phyloP scores from a whole-genome alignment of 2,113 vertebrate genomes.

The Echinops telfairi region DNA sequence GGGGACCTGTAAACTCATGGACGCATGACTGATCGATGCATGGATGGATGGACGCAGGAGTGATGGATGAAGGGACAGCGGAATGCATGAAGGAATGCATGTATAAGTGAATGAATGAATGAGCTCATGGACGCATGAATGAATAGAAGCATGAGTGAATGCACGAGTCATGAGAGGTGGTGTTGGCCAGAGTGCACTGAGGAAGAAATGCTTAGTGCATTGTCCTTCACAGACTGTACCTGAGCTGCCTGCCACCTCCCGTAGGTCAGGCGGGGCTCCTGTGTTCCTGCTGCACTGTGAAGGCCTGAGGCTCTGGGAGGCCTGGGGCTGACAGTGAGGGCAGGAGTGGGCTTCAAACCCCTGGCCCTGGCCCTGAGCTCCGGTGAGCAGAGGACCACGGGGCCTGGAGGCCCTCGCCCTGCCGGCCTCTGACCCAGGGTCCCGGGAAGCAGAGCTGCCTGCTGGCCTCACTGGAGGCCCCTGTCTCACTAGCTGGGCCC shows the following conservation, averaged over 20 bases:
- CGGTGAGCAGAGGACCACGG: rapidly evolving
- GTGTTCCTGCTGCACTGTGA: too few relatives aligned
- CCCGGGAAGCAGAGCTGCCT: rapidly evolving
- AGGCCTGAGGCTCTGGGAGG: too few relatives aligned
- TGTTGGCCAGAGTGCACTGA: not conserved
- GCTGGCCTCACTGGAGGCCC: too few relatives aligned
- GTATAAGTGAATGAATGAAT: not conserved
- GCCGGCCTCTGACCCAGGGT: not conserved
- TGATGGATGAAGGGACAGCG: too few relatives aligned
- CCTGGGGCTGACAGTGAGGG: rapidly evolving
- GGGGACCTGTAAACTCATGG: not conserved
- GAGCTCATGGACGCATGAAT: not conserved
- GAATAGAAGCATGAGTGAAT: not conserved
- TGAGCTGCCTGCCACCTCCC: not conserved
- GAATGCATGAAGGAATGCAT: too few relatives aligned
- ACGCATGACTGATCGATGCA: too few relatives aligned
- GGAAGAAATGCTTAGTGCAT: too few relatives aligned
- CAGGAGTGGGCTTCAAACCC: not conserved
- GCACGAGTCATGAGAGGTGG: not conserved
- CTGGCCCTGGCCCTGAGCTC: not conserved
- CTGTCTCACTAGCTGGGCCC: not conserved
- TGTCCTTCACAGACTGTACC: not conserved
- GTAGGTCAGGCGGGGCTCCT: too few relatives aligned
- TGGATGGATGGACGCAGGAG: too few relatives aligned
- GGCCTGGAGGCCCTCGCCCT: too few relatives aligned